Evolutionary conservation across 2,113 vertebrate genomes (phyloP).

Genomic region (Caranx ignobilis): DNA sequence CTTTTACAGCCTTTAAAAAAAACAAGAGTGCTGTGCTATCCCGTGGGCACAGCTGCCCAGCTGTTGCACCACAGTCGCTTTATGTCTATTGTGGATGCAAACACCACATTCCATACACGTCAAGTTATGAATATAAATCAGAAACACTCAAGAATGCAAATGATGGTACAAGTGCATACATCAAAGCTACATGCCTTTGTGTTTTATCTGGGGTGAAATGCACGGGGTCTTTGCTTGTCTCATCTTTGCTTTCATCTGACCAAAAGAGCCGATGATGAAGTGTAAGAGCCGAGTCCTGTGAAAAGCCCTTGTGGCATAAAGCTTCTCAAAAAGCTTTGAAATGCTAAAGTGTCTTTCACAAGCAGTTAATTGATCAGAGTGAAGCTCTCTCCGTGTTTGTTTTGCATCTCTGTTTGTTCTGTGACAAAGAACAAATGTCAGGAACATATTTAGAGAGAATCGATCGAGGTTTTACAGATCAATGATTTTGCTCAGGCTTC

Average conservation of each 20-base stretch:
- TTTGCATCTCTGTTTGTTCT: constrained; percentile 7
- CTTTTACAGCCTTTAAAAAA: neutral
- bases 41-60: neutral
- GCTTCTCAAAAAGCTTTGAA: constrained; percentile 47
- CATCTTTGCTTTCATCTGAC: constrained; percentile 58
- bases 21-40: neutral
- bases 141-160: constrained; percentile 60
- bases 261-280: constrained; percentile 6
- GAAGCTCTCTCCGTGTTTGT: constrained; percentile 9
- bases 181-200: constrained; percentile 55
- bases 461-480: too few relatives aligned
- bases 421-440: neutral
- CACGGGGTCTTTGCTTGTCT: neutral
- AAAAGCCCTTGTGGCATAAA: constrained; percentile 26
- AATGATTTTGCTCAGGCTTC: neutral
- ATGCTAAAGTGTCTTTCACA: constrained; percentile 39
- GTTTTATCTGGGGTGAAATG: constrained; percentile 23
- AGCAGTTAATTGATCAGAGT: constrained; percentile 33
- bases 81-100: constrained; percentile 22
- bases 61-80: neutral
- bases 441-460: neutral
- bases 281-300: neutral
- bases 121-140: constrained; percentile 34
- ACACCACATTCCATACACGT: constrained; percentile 3
- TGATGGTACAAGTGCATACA: constrained; percentile 30